These are phyloP conservation scores for Grapholita molesta DNA, from an alignment of 1,140 invertebrate genomes.

Conservation along the genomic window DNA sequence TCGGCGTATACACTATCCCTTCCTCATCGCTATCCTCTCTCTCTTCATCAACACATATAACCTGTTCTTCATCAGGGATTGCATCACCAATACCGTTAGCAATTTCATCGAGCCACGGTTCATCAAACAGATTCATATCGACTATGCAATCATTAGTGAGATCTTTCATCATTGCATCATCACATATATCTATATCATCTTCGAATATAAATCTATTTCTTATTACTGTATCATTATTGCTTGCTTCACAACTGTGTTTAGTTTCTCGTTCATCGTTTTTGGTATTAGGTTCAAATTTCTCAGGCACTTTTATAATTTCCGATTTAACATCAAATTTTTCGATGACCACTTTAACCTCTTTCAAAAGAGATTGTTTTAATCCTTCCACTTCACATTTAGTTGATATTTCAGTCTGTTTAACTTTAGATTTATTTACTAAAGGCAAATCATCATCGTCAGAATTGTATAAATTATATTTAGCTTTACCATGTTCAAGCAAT, in stretches of 20 bases:
- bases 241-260: not conserved
- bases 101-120: not conserved
- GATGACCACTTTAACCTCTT: not conserved
- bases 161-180: constrained; percentile 22
- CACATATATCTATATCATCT: constrained; percentile 3
- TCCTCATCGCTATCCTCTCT: not conserved
- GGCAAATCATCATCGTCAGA: not conserved
- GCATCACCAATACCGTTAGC: not conserved
- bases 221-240: constrained; percentile 5
- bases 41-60: not conserved
- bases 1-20: not conserved
- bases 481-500: not conserved
- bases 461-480: not conserved
- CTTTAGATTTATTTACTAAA: not conserved
- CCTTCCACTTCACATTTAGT: not conserved
- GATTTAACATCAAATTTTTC: too few relatives aligned
- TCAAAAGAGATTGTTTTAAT: not conserved
- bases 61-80: not conserved
- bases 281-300: not conserved
- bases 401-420: not conserved
- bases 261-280: not conserved
- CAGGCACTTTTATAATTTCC: not conserved
- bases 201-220: constrained; percentile 26
- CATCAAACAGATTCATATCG: constrained; percentile 19
- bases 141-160: constrained; percentile 30